phyloP scores from a whole-genome alignment of 2,797 vertebrate species.

The Phataginus tricuspis region DNA sequence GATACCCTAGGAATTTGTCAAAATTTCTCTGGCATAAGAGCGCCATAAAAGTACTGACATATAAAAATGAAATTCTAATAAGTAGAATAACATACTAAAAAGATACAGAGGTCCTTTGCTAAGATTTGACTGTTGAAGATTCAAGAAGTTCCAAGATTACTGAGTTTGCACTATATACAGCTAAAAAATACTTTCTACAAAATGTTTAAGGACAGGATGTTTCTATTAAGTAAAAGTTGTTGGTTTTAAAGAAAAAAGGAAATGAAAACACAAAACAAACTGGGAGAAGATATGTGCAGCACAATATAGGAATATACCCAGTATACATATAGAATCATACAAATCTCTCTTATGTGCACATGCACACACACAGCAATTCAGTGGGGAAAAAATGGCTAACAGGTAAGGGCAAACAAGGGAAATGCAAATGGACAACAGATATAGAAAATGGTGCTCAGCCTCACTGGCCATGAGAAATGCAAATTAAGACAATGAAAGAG shows the following conservation, averaged over 20 bases:
- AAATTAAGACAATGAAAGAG: neutral
- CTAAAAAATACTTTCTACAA: conserved; percentile 5
- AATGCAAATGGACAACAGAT: neutral
- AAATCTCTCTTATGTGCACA: neutral
- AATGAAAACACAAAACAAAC: conserved; percentile 32
- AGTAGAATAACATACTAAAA: conserved; percentile 39
- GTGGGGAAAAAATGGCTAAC: neutral
- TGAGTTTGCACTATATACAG: neutral
- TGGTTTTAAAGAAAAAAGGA: neutral
- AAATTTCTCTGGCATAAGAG: neutral
- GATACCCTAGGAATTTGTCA: neutral
- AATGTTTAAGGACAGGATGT: conserved; percentile 28
- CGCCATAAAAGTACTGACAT: neutral
- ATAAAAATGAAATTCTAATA: conserved; percentile 4
- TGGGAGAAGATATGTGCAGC: neutral
- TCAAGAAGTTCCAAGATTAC: neutral
- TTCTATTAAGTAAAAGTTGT: conserved; percentile 9
- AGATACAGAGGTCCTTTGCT: neutral
- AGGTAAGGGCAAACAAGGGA: neutral
- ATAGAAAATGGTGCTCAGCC: neutral
- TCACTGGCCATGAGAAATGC: neutral
- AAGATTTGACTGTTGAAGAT: neutral
- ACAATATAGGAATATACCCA: neutral
- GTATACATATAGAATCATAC: neutral
- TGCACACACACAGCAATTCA: neutral